Percentiles rank a stretch among this genome's conserved stretches.
These are phyloP conservation scores for Cordilura impudica DNA, from an alignment of 2,888 invertebrate species.

Conservation along the genomic window DNA sequence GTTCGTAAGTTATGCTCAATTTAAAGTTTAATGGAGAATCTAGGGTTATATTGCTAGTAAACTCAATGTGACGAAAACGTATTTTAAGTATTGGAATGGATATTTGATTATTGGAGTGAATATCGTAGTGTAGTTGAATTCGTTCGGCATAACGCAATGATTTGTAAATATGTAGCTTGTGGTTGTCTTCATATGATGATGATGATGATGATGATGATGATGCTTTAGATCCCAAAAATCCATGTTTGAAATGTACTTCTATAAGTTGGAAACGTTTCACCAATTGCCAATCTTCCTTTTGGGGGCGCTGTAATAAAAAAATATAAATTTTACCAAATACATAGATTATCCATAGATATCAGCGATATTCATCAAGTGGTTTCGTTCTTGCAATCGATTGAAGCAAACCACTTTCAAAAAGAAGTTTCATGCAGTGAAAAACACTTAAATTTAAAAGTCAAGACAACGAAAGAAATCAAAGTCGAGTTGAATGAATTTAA, in stretches of 20 bases:
- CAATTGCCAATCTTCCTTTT: conserved; percentile 81
- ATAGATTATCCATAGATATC: too few relatives aligned
- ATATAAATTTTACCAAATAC: neutral
- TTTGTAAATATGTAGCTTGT: conserved; percentile 71
- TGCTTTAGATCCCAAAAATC: conserved; percentile 17
- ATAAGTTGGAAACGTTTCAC: conserved; percentile 84
- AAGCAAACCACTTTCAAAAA: too few relatives aligned
- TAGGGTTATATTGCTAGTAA: conserved; percentile 70
- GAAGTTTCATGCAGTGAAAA: too few relatives aligned
- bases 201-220: conserved; percentile 68
- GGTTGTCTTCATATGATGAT: conserved; percentile 70
- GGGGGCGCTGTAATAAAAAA: conserved; percentile 74
- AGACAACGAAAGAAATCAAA: too few relatives aligned
- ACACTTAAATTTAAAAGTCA: too few relatives aligned
- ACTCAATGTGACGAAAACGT: conserved; percentile 71
- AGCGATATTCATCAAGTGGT: too few relatives aligned
- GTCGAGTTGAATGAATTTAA: too few relatives aligned
- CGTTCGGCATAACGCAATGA: conserved; percentile 71
- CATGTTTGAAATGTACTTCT: conserved; percentile 78
- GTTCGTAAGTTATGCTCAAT: conserved; percentile 50
- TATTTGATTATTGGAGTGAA: conserved; percentile 70
- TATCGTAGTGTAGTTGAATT: conserved; percentile 71
- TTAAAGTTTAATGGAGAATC: conserved; percentile 67
- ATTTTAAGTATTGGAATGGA: conserved; percentile 72
- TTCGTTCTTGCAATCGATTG: too few relatives aligned